Conservation (phyloP, 1,140 invertebrate genomes). For the Arctopsyche grandis region DNA sequence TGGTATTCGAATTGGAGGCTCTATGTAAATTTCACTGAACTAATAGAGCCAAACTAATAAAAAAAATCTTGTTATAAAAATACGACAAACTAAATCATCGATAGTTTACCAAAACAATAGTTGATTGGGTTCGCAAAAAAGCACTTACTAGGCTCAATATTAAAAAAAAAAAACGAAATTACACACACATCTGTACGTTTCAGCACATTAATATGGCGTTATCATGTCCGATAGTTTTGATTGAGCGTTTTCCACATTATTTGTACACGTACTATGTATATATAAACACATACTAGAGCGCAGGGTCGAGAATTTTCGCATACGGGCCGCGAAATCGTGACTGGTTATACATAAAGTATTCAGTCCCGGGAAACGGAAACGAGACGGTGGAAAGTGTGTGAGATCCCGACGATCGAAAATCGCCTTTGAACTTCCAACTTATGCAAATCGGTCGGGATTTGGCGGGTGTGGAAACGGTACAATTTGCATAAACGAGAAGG, state of each 20-base stretch:
- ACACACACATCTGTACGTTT: no score
- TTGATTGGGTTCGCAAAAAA: no score
- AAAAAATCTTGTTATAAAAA: no score
- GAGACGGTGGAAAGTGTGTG: no score
- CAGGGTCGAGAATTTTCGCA: background rate
- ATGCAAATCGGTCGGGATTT: slow-evolving; percentile 13
- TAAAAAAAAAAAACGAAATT: no score
- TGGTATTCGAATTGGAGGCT: no score
- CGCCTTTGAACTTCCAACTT: slow-evolving; percentile 5
- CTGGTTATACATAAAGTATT: background rate
- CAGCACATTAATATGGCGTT: slow-evolving; percentile 13
- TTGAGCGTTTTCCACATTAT: background rate
- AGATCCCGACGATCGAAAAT: background rate
- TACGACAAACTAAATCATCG: background rate
- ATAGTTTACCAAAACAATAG: background rate
- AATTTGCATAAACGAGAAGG: slow-evolving; percentile 8
- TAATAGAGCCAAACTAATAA: no score
- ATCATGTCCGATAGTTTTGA: slow-evolving; percentile 1
- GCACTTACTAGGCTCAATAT: no score
- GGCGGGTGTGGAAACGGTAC: background rate
- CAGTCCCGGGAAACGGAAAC: no score
- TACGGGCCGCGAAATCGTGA: background rate
- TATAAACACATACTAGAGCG: no score
- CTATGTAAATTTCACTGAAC: no score
- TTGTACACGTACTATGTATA: background rate